Evolutionary conservation across 2,797 vertebrate species (phyloP).

Genomic region (Salmo trutta): DNA sequence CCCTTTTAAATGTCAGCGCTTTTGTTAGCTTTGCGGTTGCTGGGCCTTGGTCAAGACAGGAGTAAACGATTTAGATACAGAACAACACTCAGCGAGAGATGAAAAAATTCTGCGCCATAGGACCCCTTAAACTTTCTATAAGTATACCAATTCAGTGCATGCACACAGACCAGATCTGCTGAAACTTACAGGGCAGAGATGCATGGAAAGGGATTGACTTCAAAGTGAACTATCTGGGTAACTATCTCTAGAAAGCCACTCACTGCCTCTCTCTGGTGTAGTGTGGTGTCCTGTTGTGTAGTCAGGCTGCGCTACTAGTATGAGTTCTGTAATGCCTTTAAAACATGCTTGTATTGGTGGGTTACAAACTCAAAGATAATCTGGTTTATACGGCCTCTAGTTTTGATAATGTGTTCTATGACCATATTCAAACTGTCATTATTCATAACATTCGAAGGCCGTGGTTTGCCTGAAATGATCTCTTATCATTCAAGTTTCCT

Average conservation of each 20-base stretch:
- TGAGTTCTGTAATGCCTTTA: not conserved
- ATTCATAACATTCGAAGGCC: not conserved
- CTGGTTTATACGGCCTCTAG: not conserved
- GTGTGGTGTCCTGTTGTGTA: not conserved
- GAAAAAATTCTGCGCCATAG: constrained; percentile 40
- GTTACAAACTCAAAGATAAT: not conserved
- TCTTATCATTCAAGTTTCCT: not conserved
- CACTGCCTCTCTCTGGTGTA: constrained; percentile 3
- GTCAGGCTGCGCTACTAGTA: not conserved
- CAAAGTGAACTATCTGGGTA: too few species aligned
- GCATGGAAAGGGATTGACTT: not conserved
- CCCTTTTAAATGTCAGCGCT: constrained; percentile 50
- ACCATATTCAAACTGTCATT: not conserved
- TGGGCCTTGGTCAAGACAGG: constrained; percentile 48
- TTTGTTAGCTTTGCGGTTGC: constrained; percentile 46
- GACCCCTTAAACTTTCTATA: not conserved
- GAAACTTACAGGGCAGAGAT: not conserved
- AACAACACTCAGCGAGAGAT: not conserved
- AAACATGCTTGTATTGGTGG: not conserved
- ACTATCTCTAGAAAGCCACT: constrained; percentile 3
- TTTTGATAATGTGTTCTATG: not conserved
- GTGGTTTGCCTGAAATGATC: not conserved
- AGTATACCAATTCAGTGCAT: not conserved
- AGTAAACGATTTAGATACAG: constrained; percentile 17
- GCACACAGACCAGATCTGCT: not conserved